Evolutionary conservation across 1,140 invertebrate genomes (phyloP).

Genomic region (Camponotus vicinus): DNA sequence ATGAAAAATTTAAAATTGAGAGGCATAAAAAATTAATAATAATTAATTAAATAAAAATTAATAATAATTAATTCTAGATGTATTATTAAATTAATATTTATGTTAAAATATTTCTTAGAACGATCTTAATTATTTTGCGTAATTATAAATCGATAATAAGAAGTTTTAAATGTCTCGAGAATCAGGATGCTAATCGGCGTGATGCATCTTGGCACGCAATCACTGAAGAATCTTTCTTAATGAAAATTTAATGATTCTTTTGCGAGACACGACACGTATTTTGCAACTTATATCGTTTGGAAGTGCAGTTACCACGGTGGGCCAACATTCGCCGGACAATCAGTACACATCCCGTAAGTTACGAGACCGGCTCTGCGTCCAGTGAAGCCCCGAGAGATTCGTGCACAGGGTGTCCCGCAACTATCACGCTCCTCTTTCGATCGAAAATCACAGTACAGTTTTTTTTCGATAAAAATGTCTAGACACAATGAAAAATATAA

Average conservation of each 20-base stretch:
- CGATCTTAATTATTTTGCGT: background rate
- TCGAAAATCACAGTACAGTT: background rate
- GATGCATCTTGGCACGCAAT: background rate
- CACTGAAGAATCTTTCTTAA: background rate
- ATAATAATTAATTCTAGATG: too few relatives aligned
- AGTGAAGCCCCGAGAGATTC: background rate
- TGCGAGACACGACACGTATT: background rate
- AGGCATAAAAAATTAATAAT: background rate
- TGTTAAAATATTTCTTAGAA: background rate
- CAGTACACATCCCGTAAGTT: slow-evolving; percentile 45
- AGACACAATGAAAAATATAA: background rate
- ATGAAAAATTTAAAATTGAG: background rate
- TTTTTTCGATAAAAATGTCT: background rate
- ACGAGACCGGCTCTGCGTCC: slow-evolving; percentile 27
- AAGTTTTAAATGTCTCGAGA: background rate
- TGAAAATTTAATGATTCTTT: background rate
- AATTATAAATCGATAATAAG: background rate
- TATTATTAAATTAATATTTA: background rate
- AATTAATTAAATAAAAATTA: background rate
- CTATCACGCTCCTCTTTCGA: background rate
- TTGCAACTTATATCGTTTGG: background rate
- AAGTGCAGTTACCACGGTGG: background rate
- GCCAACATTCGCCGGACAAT: slow-evolving; percentile 3
- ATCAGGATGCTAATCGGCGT: background rate
- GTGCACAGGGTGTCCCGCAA: slow-evolving; percentile 8